phyloP scores from a whole-genome alignment of 2,797 vertebrate species.

The Buceros bicornis region DNA sequence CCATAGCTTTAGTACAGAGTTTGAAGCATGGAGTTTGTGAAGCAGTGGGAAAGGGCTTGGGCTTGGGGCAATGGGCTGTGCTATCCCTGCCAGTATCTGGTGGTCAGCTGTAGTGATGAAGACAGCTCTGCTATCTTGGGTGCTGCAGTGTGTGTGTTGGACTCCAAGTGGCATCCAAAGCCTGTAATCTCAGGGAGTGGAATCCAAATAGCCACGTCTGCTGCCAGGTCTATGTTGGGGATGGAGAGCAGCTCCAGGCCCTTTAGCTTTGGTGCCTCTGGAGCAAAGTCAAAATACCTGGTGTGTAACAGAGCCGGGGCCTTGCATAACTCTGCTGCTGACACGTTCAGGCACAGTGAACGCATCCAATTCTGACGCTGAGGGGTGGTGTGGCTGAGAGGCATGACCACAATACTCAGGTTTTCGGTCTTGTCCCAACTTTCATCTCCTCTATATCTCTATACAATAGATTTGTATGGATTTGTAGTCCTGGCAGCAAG shows the following conservation, averaged over 20 bases:
- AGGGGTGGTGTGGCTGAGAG: neutral
- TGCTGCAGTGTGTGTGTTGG: neutral
- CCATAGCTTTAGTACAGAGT: fast-evolving
- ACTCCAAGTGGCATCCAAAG: conserved; percentile 14
- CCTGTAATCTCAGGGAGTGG: neutral
- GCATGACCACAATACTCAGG: neutral
- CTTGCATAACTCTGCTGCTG: neutral
- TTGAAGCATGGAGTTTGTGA: neutral
- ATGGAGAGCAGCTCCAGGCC: neutral
- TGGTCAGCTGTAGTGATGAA: neutral
- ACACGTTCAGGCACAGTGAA: neutral
- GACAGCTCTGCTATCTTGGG: neutral
- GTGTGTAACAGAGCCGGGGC: neutral
- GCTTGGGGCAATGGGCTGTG: neutral
- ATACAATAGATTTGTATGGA: neutral
- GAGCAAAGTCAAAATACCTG: neutral
- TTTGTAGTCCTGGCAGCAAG: neutral
- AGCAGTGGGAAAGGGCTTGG: fast-evolving
- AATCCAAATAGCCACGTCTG: neutral
- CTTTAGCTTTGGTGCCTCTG: neutral
- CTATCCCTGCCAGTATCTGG: neutral
- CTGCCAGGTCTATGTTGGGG: conserved; percentile 28
- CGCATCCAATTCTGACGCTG: neutral
- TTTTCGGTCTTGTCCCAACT: neutral
- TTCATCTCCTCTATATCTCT: neutral